These are phyloP conservation scores for Scaptomyza pallida DNA, from an alignment of 1,140 invertebrate species.

Conservation along the genomic window DNA sequence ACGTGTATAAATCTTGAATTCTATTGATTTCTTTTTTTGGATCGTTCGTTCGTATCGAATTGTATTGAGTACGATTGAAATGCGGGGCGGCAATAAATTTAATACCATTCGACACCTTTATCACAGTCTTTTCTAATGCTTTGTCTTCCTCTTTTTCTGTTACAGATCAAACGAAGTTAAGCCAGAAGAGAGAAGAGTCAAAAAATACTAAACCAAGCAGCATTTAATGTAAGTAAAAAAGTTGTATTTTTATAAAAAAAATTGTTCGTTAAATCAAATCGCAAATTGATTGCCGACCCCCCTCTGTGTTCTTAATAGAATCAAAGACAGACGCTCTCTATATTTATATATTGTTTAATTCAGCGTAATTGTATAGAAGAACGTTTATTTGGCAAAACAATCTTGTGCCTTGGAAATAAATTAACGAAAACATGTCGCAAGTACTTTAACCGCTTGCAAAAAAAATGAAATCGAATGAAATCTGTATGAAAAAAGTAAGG, in stretches of 20 bases:
- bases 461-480: constrained; percentile 57
- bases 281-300: constrained; percentile 69
- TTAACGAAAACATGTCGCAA: constrained; percentile 76
- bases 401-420: constrained; percentile 57
- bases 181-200: neutral
- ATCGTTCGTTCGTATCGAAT: constrained; percentile 49
- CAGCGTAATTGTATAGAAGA: constrained; percentile 60
- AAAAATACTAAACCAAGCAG: neutral
- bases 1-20: constrained; percentile 15
- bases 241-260: neutral
- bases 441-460: constrained; percentile 71
- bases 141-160: neutral
- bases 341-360: constrained; percentile 66
- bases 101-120: constrained; percentile 74
- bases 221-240: constrained; percentile 36
- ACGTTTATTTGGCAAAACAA: neutral
- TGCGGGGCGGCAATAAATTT: constrained; percentile 70
- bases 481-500: constrained; percentile 33
- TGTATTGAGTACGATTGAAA: constrained; percentile 40
- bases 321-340: constrained; percentile 67
- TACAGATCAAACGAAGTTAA: constrained; percentile 8
- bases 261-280: constrained; percentile 54
- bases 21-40: constrained; percentile 26
- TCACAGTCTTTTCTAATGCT: constrained; percentile 30
- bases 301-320: constrained; percentile 80